Conservation (phyloP, 2,888 invertebrate species). For the Phortica magna region DNA sequence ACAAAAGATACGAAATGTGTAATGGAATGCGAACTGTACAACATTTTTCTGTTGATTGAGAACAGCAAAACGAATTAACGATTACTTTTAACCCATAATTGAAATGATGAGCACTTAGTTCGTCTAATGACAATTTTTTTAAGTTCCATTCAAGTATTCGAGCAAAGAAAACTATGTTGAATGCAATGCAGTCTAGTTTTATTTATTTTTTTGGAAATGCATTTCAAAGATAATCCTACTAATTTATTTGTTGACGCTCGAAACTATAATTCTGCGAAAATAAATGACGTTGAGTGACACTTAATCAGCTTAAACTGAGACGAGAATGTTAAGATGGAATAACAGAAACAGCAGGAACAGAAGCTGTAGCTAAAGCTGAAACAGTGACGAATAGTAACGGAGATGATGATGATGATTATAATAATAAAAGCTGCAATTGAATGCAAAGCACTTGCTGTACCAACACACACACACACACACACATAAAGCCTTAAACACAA, state of each 20-base stretch:
- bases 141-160: too few species aligned
- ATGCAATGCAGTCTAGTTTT: not conserved
- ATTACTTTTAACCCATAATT: too few species aligned
- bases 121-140: too few species aligned
- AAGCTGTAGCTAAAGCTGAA: not conserved
- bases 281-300: constrained; percentile 26
- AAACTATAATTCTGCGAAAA: constrained; percentile 18
- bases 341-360: constrained; percentile 2
- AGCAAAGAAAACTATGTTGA: not conserved
- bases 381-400: constrained; percentile 16
- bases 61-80: too few species aligned
- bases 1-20: not conserved
- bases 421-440: constrained; percentile 34
- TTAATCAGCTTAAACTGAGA: constrained; percentile 30
- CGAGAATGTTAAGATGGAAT: constrained; percentile 7
- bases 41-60: too few species aligned
- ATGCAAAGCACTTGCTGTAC: constrained; percentile 17
- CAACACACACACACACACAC: not conserved
- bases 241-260: constrained; percentile 24
- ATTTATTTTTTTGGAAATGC: not conserved
- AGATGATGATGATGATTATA: constrained; percentile 25
- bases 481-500: not conserved
- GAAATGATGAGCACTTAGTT: too few species aligned
- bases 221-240: constrained; percentile 4
- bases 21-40: too few species aligned